Conservation (phyloP, 2,888 invertebrate species). For the Pandemis corylana region DNA sequence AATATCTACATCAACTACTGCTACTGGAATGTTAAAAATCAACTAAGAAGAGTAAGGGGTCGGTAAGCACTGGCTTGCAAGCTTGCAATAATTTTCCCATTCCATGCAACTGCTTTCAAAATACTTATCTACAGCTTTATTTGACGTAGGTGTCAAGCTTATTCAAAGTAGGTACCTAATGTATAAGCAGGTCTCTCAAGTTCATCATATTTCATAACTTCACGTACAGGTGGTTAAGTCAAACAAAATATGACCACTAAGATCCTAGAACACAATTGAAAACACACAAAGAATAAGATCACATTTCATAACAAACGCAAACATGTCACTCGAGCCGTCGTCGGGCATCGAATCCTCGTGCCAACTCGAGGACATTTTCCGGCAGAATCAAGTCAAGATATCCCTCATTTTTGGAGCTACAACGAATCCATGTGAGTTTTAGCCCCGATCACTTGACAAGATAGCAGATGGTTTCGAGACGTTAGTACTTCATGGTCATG, state of each 20-base stretch:
- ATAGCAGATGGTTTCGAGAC: too few relatives aligned
- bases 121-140: too few relatives aligned
- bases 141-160: too few relatives aligned
- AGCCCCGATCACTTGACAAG: too few relatives aligned
- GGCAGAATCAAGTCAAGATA: neutral
- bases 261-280: neutral
- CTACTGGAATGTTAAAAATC: too few relatives aligned
- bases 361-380: neutral
- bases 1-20: neutral
- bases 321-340: neutral
- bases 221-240: neutral
- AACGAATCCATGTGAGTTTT: neutral
- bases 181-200: too few relatives aligned
- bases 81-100: too few relatives aligned
- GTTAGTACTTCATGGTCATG: too few relatives aligned
- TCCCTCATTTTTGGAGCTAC: neutral
- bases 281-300: conserved; percentile 8
- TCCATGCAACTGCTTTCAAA: too few relatives aligned
- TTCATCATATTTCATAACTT: too few relatives aligned
- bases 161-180: too few relatives aligned
- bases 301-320: conserved; percentile 9
- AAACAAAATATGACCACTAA: neutral
- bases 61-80: too few relatives aligned
- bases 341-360: neutral
- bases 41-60: neutral